Evolutionary conservation across 2,888 invertebrate species (phyloP).

Genomic region (Orthonychiurus folsomi): DNA sequence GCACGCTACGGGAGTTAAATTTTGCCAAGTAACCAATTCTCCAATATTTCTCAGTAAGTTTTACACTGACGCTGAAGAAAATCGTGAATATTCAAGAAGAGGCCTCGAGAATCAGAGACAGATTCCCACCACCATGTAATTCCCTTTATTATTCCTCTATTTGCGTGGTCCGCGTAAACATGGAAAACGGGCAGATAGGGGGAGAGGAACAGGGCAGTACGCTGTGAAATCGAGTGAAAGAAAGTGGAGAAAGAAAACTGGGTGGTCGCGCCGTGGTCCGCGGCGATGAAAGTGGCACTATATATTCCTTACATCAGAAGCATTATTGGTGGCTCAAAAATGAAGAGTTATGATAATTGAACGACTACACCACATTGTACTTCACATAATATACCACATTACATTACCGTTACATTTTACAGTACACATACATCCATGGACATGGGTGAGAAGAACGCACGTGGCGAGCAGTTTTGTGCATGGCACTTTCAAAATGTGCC

Average conservation of each 20-base stretch:
- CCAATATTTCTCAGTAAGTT: too few species aligned
- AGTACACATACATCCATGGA: neutral
- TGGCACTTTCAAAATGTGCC: too few species aligned
- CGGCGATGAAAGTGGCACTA: slow-evolving; percentile 17
- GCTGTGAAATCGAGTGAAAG: neutral
- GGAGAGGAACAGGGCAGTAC: neutral
- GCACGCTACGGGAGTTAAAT: too few species aligned
- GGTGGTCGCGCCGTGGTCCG: too few species aligned
- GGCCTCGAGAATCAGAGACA: neutral
- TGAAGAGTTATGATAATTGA: slow-evolving; percentile 34
- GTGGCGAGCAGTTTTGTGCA: too few species aligned
- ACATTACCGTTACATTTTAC: slow-evolving; percentile 14
- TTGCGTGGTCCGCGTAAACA: neutral
- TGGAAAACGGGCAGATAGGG: neutral
- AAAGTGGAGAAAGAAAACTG: neutral
- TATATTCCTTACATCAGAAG: slow-evolving; percentile 22
- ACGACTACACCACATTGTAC: slow-evolving; percentile 16
- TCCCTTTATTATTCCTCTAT: neutral
- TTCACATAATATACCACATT: slow-evolving; percentile 14
- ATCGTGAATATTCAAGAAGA: too few species aligned
- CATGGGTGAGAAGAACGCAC: too few species aligned
- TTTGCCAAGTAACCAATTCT: too few species aligned
- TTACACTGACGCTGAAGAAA: too few species aligned
- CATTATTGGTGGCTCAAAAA: slow-evolving; percentile 22
- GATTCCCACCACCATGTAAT: neutral